phyloP scores from a whole-genome alignment of 2,888 invertebrate species.

The Trachelus tabidus region DNA sequence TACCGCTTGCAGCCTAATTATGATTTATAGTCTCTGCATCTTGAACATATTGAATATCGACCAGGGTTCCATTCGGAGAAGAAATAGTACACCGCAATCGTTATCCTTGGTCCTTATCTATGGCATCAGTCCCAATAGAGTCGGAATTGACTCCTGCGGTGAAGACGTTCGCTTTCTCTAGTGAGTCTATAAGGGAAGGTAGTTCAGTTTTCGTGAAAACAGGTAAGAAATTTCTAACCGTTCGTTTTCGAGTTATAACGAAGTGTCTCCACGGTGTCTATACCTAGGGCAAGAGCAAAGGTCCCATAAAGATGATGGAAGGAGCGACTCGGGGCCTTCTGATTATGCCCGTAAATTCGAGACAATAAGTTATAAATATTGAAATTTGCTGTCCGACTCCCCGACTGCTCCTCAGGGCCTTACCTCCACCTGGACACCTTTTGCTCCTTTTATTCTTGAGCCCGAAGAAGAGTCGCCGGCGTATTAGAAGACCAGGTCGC shows the following conservation, averaged over 20 bases:
- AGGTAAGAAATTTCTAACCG: not conserved
- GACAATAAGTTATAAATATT: constrained; percentile 65
- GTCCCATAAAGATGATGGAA: not conserved
- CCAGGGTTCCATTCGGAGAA: constrained; percentile 13
- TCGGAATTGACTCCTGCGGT: not conserved
- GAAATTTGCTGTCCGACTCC: constrained; percentile 40
- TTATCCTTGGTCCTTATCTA: not conserved
- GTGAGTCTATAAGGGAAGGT: not conserved
- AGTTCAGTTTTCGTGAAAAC: not conserved
- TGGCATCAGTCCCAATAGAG: not conserved
- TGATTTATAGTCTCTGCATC: constrained; percentile 58
- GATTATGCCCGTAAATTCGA: constrained; percentile 53
- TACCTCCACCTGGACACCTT: constrained; percentile 29
- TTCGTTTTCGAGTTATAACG: not conserved
- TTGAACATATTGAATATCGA: constrained; percentile 43
- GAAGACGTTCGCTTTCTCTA: not conserved
- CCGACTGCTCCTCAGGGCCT: constrained; percentile 27
- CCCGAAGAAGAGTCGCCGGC: constrained; percentile 21
- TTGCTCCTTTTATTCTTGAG: constrained; percentile 15
- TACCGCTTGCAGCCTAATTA: constrained; percentile 58
- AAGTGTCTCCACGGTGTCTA: not conserved
- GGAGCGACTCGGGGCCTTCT: constrained; percentile 18
- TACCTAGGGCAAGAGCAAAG: not conserved
- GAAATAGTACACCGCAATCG: not conserved
- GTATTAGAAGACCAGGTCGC: constrained; percentile 60